Evolutionary conservation across 2,113 vertebrate species (phyloP), one percentile per base, ranked within the genome.

Genomic region (Micronycteris hirsuta): DNA sequence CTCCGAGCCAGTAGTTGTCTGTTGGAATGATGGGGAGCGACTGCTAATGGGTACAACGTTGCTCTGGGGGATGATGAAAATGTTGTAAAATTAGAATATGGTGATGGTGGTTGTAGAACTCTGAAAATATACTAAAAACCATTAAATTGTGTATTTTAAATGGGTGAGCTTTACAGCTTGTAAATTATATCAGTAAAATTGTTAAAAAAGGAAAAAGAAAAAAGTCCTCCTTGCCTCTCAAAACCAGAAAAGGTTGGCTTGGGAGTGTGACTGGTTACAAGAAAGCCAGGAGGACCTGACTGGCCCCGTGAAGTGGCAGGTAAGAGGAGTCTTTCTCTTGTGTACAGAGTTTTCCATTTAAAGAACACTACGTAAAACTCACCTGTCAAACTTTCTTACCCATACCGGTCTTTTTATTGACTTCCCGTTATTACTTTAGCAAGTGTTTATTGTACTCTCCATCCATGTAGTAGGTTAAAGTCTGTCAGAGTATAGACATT

Each of bases 51-150:
- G 38, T 16, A 68, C 38, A 58, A 43, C 8, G 31, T 89, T 93
- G 92, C 65, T 92, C 92, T 73, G 5, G 31, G 61, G 77, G 33
- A 38, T 73, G 38, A 76, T 73, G 76, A 86, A 86, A 31, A 71
- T 89, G 63, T 68, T 88, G 33, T 86, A 65, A 91, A 93, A 96
- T 87, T 74, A 89, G 56, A 93, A 89, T 87, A 67, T 89, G 20
- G 43, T 61, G 28, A 78, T 54, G 33, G 65, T 86, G 14, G n/a
- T 71, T 61, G 4, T 31, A 43, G 8, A n/a, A 31, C 45, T 70
- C 41, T 95, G 10, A 82, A 52, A 83, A 28, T 92, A 86, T 71
- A 77, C 56, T 81, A 54, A 86, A 87, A 52, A 26, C 1, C 93
- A 93, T 88, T 87, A 56, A 82, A 54, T 82, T 89, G 38, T 80